phyloP scores from a whole-genome alignment of 2,113 vertebrate genomes.

The Ancistrus triradiatus region DNA sequence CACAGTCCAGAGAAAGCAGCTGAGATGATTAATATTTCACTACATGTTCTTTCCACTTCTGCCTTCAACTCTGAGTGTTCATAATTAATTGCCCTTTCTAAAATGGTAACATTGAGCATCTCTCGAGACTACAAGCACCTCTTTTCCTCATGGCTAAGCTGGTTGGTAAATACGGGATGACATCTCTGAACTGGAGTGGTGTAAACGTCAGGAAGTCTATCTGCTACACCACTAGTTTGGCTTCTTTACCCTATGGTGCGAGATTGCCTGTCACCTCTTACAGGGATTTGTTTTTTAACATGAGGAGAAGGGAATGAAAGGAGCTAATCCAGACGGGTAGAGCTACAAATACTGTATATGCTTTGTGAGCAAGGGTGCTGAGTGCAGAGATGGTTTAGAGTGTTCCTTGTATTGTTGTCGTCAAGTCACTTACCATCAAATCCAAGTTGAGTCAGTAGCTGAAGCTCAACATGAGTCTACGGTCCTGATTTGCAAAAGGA shows the following conservation, averaged over 20 bases:
- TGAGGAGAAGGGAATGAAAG: not conserved
- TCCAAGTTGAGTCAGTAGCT: too few relatives aligned
- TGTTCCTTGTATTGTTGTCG: not conserved
- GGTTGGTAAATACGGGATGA: constrained; percentile 16
- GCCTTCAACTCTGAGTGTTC: constrained; percentile 1
- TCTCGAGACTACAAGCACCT: constrained; percentile 2
- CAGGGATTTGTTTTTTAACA: constrained; percentile 8
- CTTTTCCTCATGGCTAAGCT: constrained; percentile 19
- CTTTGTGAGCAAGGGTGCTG: not conserved
- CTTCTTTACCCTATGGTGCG: not conserved
- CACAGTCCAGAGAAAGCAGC: not conserved
- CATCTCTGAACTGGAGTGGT: constrained; percentile 1
- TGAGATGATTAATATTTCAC: constrained; percentile 29
- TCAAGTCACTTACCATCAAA: too few relatives aligned
- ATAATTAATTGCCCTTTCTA: constrained; percentile 34
- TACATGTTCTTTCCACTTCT: constrained; percentile 3
- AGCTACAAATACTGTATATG: not conserved
- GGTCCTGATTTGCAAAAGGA: too few relatives aligned
- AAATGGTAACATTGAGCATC: constrained; percentile 18
- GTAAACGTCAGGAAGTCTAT: not conserved
- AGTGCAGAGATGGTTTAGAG: not conserved
- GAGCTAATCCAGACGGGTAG: not conserved
- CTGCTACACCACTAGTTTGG: not conserved
- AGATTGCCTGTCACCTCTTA: constrained; percentile 6
- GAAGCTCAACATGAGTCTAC: too few relatives aligned